Percentiles rank a stretch among this genome's conserved stretches.
These are phyloP conservation scores for Phallusia fumigata DNA, from an alignment of 23 tunicate species.

Conservation along the genomic window DNA sequence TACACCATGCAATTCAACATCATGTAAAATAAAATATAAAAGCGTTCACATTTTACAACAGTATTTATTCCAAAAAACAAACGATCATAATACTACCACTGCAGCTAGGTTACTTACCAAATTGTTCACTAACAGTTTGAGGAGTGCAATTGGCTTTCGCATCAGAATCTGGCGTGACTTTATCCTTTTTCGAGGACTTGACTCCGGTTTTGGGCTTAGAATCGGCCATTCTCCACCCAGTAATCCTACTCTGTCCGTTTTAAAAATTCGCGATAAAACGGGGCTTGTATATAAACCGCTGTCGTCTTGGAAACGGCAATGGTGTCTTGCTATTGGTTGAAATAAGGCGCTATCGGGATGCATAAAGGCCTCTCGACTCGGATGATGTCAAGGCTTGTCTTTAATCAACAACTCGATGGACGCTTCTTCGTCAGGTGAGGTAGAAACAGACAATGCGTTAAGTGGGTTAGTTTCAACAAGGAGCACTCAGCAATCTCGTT, in stretches of 20 bases:
- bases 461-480: neutral
- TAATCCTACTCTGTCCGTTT: neutral
- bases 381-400: neutral
- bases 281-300: neutral
- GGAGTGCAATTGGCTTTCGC: too few relatives aligned
- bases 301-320: neutral
- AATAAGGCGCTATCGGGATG: neutral
- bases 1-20: too few relatives aligned
- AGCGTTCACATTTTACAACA: too few relatives aligned
- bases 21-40: too few relatives aligned
- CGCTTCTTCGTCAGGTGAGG: constrained; percentile 7
- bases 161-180: too few relatives aligned
- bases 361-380: neutral
- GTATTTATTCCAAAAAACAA: too few relatives aligned
- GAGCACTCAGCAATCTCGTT: neutral
- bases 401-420: neutral
- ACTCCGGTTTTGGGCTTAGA: neutral
- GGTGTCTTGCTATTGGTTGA: neutral
- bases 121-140: too few relatives aligned
- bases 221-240: neutral
- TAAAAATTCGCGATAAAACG: neutral
- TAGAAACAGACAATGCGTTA: neutral
- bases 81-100: too few relatives aligned
- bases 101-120: too few relatives aligned
- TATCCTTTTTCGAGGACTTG: neutral